A percentile compares a stretch with the other conserved stretches of the same genome.
These are phyloP conservation scores for Rosalia funebris DNA, from an alignment of 2,888 invertebrate genomes.

Conservation along the genomic window DNA sequence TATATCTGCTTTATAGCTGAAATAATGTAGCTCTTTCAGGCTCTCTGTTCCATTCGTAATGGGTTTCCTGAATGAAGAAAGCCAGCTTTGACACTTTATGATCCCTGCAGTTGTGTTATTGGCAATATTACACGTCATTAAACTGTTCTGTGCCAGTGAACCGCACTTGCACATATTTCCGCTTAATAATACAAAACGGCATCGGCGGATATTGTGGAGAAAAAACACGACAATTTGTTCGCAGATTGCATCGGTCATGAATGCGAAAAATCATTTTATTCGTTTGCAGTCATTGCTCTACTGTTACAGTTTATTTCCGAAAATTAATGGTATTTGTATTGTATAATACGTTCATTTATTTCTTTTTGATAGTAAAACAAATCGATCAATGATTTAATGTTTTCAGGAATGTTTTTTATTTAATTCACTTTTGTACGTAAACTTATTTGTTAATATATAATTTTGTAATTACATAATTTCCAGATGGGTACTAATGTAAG, in stretches of 20 bases:
- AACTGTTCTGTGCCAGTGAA: constrained; percentile 34
- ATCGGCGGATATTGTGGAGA: neutral
- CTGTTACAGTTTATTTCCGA: neutral
- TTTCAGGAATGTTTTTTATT: no score
- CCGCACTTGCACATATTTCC: constrained; percentile 38
- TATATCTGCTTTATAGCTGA: neutral
- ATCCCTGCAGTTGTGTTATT: constrained; percentile 42
- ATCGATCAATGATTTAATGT: no score
- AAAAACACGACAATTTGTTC: neutral
- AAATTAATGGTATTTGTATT: no score
- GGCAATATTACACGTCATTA: constrained; percentile 47
- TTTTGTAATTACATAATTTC: no score
- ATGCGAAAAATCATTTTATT: neutral
- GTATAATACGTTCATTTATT: no score
- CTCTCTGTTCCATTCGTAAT: constrained; percentile 2
- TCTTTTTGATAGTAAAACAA: no score
- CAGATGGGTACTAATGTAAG: no score
- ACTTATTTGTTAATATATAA: no score
- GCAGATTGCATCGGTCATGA: neutral
- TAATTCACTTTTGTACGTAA: no score
- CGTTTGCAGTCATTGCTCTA: no score
- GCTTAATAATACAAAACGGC: constrained; percentile 16
- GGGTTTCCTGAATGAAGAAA: constrained; percentile 2
- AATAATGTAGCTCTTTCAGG: neutral
- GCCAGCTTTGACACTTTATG: constrained; percentile 35